Evolutionary conservation across 2,797 vertebrate genomes (phyloP).

Genomic region (Corythornis leucogaster): DNA sequence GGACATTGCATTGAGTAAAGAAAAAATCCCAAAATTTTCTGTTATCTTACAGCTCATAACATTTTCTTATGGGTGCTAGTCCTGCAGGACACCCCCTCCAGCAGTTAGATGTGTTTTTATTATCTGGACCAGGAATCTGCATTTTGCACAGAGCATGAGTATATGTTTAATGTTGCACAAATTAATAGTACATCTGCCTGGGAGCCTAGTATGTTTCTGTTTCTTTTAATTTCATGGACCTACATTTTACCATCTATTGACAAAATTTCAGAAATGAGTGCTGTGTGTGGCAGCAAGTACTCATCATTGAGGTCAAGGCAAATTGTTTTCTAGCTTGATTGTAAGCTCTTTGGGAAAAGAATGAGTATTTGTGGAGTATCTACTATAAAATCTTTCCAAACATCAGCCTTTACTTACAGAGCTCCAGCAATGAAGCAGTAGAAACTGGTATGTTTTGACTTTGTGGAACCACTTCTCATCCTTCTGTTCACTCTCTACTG

Average conservation of each 20-base stretch:
- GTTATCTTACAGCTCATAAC: not conserved
- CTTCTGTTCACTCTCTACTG: not conserved
- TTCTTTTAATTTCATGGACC: not conserved
- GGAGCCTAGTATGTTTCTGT: not conserved
- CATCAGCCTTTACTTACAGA: not conserved
- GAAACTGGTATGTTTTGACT: not conserved
- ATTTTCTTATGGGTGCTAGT: not conserved
- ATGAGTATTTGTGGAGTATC: not conserved
- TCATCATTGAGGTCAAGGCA: not conserved
- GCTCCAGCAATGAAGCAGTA: not conserved
- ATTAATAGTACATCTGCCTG: not conserved
- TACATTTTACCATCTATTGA: not conserved
- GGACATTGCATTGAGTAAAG: not conserved
- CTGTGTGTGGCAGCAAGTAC: not conserved
- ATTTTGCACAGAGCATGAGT: not conserved
- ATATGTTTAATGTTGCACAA: not conserved
- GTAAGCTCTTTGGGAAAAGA: not conserved
- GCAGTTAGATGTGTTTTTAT: not conserved
- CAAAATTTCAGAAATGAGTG: not conserved
- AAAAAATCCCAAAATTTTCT: not conserved
- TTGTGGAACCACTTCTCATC: not conserved
- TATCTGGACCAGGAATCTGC: not conserved
- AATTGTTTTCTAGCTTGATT: not conserved
- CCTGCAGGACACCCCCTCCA: not conserved
- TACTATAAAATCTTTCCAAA: not conserved